A percentile compares a stretch with the other conserved stretches of the same genome.
Evolutionary conservation across 2,113 vertebrate species (phyloP).

Genomic region (Ivindomyrus marchei): DNA sequence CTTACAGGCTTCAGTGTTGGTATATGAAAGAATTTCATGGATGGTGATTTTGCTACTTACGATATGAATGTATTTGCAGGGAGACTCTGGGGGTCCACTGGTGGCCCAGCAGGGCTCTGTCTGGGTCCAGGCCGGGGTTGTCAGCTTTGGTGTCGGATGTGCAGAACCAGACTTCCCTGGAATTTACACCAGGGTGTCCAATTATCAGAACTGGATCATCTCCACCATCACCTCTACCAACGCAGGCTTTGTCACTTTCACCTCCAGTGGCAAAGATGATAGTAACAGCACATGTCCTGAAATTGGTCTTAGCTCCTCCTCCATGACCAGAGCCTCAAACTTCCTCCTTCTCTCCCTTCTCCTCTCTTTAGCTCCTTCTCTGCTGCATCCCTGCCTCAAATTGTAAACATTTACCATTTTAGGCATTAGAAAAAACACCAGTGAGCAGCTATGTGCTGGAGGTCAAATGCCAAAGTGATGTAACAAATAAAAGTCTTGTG

Average conservation of each 20-base stretch:
- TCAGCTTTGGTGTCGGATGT: constrained; percentile 70
- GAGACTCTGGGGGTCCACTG: constrained; percentile 68
- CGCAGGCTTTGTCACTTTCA: constrained; percentile 3
- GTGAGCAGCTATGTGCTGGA: background rate
- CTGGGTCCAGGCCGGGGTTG: constrained; percentile 66
- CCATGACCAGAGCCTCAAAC: background rate
- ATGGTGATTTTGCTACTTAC: background rate
- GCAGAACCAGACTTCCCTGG: constrained; percentile 66
- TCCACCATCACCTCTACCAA: background rate
- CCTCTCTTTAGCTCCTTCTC: background rate
- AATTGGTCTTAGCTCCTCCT: background rate
- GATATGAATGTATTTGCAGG: constrained; percentile 44
- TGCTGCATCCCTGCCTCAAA: background rate
- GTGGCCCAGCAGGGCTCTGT: constrained; percentile 52
- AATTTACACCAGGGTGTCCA: constrained; percentile 63
- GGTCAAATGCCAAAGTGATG: background rate
- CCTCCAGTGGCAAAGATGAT: background rate
- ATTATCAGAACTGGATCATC: constrained; percentile 62
- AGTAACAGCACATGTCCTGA: background rate
- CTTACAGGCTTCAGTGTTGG: background rate
- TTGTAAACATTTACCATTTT: background rate
- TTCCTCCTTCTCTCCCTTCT: background rate
- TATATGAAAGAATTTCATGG: background rate
- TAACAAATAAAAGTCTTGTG: background rate
- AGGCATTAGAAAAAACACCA: background rate